Evolutionary conservation across 2,113 vertebrate genomes (phyloP).

Genomic region (Merops nubicus): DNA sequence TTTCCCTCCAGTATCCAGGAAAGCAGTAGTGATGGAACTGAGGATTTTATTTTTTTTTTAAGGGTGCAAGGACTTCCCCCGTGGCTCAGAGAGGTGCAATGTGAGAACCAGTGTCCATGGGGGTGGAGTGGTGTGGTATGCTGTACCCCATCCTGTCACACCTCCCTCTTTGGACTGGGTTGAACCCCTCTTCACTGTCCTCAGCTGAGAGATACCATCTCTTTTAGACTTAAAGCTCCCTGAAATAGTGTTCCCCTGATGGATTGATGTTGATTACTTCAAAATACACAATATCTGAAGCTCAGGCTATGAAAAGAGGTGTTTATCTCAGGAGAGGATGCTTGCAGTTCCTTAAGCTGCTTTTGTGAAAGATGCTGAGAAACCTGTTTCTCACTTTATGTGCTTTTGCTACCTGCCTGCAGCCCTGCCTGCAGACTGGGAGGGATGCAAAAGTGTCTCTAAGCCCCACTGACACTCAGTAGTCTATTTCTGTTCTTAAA

Average conservation of each 20-base stretch:
- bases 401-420: background rate
- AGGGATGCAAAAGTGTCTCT: background rate
- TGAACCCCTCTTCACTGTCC: background rate
- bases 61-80: background rate
- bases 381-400: background rate
- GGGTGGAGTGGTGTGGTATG: accelerated
- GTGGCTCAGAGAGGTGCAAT: background rate
- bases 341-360: background rate
- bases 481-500: background rate
- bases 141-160: background rate
- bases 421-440: background rate
- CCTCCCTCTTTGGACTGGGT: background rate
- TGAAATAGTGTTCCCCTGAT: background rate
- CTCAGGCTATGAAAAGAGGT: background rate
- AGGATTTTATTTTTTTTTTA: background rate
- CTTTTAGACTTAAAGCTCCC: background rate
- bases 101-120: background rate
- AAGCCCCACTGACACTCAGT: background rate
- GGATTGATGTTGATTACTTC: background rate
- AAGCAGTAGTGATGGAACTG: background rate
- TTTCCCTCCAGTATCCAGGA: background rate
- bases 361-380: background rate
- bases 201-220: background rate
- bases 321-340: background rate
- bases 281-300: background rate